Evolutionary conservation across 1,140 invertebrate genomes (phyloP), one percentile per base, ranked within the genome.

Genomic region (Cylas formicarius): DNA sequence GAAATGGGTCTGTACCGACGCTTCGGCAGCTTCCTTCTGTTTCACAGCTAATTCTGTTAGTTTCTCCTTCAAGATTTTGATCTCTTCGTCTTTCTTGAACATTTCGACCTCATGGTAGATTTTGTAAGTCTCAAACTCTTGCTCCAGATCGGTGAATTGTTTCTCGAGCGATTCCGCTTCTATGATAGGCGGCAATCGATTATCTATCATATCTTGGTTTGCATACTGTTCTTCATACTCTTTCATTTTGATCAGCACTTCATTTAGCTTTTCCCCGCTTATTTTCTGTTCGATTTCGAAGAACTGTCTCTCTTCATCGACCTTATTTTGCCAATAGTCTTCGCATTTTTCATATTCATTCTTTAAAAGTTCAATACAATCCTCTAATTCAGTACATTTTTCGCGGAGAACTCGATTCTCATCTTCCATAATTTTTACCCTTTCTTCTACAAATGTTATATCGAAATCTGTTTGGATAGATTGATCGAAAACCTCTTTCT

Each of bases 281-380:
- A 81, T 73, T 48, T 76, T 74, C 62, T 86, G 83, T 57, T 90
- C 85, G 41, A 82, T 76, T 44, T 83, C 81, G 56, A 79, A 82
- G 27, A 81, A 64, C 47, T 77, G 74, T 23, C 86, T 70, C 62
- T 90, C 87, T 44, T 87, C 86, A 29, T 82, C 76, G 20, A 90
- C 63, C 66, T 88, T 88, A 5, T 61, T 63, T 16, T 77, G 70
- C 86, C 86, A 90, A 65, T 90, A 90, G 58, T 90, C 85, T 63
- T 90, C 87, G 57, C 84, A 86, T 47, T 80, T 77, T 52, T 89
- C 86, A 57, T 85, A 88, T 52, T 89, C 86, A 11, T 72, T 67
- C 53, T 74, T 76, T 56, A 90, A 64, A 50, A 81, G 67, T 60
- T 89, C 82, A 18, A 88, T 60, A 56, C 80, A 82, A 14, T 67